Base-by-base conservation (phyloP, 2,797 vertebrate species). In the Sitta carolinensis region DNA sequence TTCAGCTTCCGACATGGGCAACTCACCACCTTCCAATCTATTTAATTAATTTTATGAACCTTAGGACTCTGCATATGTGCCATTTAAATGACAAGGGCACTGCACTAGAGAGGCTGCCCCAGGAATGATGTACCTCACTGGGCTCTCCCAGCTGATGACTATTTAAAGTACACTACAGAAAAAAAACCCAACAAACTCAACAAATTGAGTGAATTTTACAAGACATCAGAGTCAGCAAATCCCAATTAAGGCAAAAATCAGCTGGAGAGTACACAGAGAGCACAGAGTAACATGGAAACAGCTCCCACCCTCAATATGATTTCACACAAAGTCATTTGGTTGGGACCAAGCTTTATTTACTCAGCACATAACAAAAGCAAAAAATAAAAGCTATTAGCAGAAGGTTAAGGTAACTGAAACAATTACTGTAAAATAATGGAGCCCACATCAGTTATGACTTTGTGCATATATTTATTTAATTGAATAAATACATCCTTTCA, bases 401-500 rank as follows among this genome's bases (percentile, higher is more conserved):
- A 92, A 85, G 62, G 87, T 72, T 87, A 94, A 76, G 50, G 85
- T 55, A 94, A 86, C 84, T 80, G 42, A 69, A 94, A 89, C 68
- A 86, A 88, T 5, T 52, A 58, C 38, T 64, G 62, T 73, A 59
- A 69, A 51, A 80, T 38, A 54, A 77, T 47, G 47, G 67, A 90
- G 75, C 79, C 82, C 61, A 75, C 2, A 88, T 84, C n/a, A 54
- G 34, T 48, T 76, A 84, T 0, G 1, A 84, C 64, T 85, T 70
- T 0, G 11, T 91, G 76, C 36, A 66, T 73, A 50, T n/a, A 88
- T 48, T 81, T 16, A 15, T 90, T 74, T 90, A 95, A 94, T 89
- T 76, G 89, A 94, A 95, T 91, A 95, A 95, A 84, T 64, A 89
- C 55, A 91, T 73, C 67, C 52, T 81, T 84, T 96, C 83, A 94